Evolutionary conservation across 2,113 vertebrate species (phyloP).

Genomic region (Sterrhoptilus dennistouni): DNA sequence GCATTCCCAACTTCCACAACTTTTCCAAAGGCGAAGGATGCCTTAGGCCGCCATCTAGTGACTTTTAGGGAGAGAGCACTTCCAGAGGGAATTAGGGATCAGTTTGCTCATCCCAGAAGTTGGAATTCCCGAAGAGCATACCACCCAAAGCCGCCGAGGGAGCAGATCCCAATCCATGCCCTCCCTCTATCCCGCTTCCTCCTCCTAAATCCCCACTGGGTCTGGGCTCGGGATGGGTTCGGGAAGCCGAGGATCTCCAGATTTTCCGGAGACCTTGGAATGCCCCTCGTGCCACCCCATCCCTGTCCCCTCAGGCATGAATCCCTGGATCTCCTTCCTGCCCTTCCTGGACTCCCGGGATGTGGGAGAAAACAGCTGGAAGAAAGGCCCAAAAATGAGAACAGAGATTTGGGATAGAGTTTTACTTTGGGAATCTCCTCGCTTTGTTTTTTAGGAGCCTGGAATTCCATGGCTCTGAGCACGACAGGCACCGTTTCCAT

Average conservation of each 20-base stretch:
- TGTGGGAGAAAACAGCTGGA: not conserved
- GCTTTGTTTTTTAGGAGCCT: not conserved
- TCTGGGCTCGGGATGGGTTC: rapidly evolving
- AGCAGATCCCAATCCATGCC: rapidly evolving
- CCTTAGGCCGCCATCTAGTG: constrained; percentile 54
- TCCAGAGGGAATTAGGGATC: rapidly evolving
- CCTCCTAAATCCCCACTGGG: not conserved
- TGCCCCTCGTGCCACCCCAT: rapidly evolving
- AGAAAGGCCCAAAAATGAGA: not conserved
- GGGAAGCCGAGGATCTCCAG: not conserved
- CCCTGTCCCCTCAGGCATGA: not conserved
- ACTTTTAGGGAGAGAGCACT: not conserved
- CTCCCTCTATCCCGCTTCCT: too few species aligned
- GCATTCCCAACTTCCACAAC: not conserved
- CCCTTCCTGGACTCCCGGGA: rapidly evolving
- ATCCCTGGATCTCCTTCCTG: not conserved
- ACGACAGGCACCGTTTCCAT: rapidly evolving
- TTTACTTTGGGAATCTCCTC: not conserved
- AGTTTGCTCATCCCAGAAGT: not conserved
- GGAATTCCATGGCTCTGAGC: not conserved
- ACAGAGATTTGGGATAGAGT: not conserved
- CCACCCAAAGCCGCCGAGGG: not conserved
- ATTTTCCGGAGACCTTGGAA: not conserved
- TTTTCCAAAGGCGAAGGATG: not conserved
- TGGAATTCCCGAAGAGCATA: not conserved